Evolutionary conservation across 2,797 vertebrate species (phyloP), one percentile per base, ranked within the genome.

Genomic region (Danio jaintianensis): DNA sequence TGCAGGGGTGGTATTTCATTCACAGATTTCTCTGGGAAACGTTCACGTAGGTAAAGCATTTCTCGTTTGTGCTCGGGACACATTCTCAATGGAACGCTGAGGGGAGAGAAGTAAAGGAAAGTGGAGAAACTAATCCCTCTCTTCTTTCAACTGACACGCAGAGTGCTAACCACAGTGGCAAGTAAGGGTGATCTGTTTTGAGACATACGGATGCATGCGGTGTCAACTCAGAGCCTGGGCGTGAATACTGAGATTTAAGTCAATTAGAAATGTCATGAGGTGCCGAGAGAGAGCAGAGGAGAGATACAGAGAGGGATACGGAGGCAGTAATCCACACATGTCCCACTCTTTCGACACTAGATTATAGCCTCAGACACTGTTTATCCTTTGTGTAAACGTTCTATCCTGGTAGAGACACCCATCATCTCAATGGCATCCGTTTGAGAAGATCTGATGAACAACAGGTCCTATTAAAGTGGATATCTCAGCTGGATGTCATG

Each of bases 51-150:
- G 71, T 64, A 63, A 67, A 78, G 56, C 22, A 29, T 75, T 83
- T 72, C 71, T 73, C 42, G 80, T 47, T 72, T 69, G 69, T 74
- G 84, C 90, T 88, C 15, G 53, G 47, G 87, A 88, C 75, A 42
- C 81, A 86, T 85, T 77, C 88, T 90, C 90, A 85, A 87, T 87
- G 86, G 87, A 89, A 87, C 88, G 88, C 86, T 88, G 89, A 87
- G 86, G 88, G 87, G 89, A 81, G 81, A 50, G 74, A 75, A 77
- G 78, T 73, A 83, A 74, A 78, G 59, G 29, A 64, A 82, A 18
- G 48, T 38, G 63, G 50, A 81, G 72, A 29, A 82, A 82, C 64
- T 69, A 64, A 85, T 75, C 74, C 53, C 47, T 85, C 73, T 82
- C 75, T 75, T 68, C 77, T 84, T 85, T 55, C 82, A 78, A 53